Conservation (phyloP, 2,797 vertebrate genomes). For the Myotis planiceps region DNA sequence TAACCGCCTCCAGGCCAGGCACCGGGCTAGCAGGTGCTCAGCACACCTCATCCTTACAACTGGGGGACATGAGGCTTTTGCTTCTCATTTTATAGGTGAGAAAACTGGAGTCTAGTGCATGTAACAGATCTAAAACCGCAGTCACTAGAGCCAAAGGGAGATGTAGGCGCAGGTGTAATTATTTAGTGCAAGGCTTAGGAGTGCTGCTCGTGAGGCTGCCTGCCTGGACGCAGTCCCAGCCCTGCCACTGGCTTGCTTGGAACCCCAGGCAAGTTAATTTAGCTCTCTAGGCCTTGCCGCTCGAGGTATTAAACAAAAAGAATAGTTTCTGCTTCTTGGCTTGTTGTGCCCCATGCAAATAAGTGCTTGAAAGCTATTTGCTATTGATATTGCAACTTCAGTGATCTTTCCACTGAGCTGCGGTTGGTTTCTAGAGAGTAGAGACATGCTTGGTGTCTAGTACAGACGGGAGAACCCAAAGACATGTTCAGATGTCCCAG, state of each 20-base stretch:
- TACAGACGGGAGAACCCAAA: neutral
- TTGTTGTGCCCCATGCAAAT: neutral
- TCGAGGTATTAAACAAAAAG: neutral
- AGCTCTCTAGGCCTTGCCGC: neutral
- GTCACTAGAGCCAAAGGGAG: too few species aligned
- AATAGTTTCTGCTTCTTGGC: neutral
- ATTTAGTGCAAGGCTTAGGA: neutral
- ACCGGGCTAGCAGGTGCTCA: neutral
- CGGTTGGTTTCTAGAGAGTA: neutral
- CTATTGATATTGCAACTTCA: neutral
- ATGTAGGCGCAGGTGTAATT: neutral
- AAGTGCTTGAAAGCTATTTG: neutral
- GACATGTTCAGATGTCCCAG: rapidly evolving
- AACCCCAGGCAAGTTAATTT: neutral
- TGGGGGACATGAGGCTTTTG: neutral
- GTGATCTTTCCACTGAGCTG: neutral
- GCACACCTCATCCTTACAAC: too few species aligned
- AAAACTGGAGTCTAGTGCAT: neutral
- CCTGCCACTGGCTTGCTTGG: neutral
- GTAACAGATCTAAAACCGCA: neutral
- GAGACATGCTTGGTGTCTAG: neutral
- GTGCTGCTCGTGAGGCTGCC: neutral
- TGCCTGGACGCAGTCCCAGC: neutral
- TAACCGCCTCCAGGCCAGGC: rapidly evolving
- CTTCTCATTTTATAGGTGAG: neutral